Base-by-base conservation (phyloP, 2,888 invertebrate genomes). In the Aricia artaxerxes region DNA sequence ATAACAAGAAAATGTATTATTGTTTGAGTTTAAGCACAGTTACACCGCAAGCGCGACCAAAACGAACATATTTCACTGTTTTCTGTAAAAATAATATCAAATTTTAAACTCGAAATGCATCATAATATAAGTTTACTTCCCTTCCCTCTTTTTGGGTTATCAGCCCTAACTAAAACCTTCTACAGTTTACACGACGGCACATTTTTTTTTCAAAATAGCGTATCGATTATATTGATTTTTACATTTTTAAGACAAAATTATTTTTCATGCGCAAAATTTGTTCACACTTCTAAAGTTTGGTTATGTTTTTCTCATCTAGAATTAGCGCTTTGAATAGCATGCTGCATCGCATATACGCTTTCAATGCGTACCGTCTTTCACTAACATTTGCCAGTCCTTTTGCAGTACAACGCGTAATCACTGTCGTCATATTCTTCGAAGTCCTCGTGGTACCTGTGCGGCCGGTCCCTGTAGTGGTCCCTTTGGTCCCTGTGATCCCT, bases 321-420 rank as follows among this genome's bases (percentile, higher is more conserved):
- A 9, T 24, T 61, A 31, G 9, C 64, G 31, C 64, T 64, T 61
- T 64, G 9, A 11, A 24, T 7, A n/a, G 61, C 9, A 24, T 64
- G 31, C 7, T 6, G 16, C 7, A 24, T 61, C 7, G 61, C 31
- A 38, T 69, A 13, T 61, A 24, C 24, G 35, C 35, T 38, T 69
- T 38, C 35, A 69, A 16, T 16, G 35, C 11, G 69, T 31, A 64
- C 31, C 69, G 13, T 69, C 69, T 31, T 38, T 38, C 7, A 81
- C 86, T 85, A 91, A 83, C 91, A 92, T 78, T 87, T 88, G 35
- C 92, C 89, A 80, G 87, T 90, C 85, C 88, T 88, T 82, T 88
- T 90, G 80, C 92, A 92, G 80, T 90, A 89, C 4, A 82, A 82
- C 77, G 83, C 83, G 81, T 88, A 90, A 60, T 89, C 89, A 81